Percentiles rank a stretch among this genome's conserved stretches.
Conservation (phyloP, 2,113 vertebrate species). For the Aspiorhynchus laticeps region DNA sequence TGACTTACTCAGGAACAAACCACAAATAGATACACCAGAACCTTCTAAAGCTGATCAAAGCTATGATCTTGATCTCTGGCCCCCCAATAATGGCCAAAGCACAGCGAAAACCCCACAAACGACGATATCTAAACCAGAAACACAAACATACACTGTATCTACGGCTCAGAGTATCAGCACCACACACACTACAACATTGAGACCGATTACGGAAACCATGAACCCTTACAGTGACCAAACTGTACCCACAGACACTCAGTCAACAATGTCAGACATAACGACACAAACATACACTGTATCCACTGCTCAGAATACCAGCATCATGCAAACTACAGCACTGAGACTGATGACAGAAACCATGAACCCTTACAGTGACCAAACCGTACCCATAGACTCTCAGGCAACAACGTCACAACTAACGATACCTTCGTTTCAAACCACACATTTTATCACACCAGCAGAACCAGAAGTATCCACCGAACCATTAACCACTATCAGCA, state of each 20-base stretch:
- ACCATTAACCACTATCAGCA: conserved; percentile 25
- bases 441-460: conserved; percentile 37
- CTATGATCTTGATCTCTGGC: conserved; percentile 52
- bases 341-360: conserved; percentile 53
- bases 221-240: conserved; percentile 39
- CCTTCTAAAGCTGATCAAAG: not conserved
- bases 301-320: conserved; percentile 51
- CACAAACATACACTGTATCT: not conserved
- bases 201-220: conserved; percentile 52
- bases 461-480: conserved; percentile 22
- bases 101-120: conserved; percentile 18
- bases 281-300: conserved; percentile 25
- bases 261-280: conserved; percentile 14
- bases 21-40: conserved; percentile 49
- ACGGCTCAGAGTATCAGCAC: conserved; percentile 52
- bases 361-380: conserved; percentile 41
- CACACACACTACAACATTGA: conserved; percentile 57
- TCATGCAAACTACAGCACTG: conserved; percentile 57
- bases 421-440: conserved; percentile 57
- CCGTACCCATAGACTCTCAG: not conserved
- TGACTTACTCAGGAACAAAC: conserved; percentile 60
- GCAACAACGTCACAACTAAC: conserved; percentile 16
- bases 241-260: conserved; percentile 6
- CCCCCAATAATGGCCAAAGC: conserved; percentile 18
- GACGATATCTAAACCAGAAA: not conserved